These are phyloP conservation scores for Lasiommata megera DNA, from an alignment of 2,888 invertebrate species.

Conservation along the genomic window DNA sequence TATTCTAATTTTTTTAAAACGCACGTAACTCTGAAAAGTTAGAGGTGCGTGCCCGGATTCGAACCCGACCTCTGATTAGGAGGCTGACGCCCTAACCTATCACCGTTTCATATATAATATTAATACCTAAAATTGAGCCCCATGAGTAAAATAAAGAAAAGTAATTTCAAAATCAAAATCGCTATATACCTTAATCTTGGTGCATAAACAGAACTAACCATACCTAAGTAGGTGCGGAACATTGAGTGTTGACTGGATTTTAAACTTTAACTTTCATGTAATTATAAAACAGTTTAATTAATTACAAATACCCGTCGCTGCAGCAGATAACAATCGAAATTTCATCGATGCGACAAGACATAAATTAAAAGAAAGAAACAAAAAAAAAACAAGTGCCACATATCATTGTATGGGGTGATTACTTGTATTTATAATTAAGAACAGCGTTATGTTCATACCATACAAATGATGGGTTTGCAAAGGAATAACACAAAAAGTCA, in stretches of 20 bases:
- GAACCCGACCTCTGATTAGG: no score
- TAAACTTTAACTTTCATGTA: not conserved
- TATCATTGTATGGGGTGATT: constrained; percentile 9
- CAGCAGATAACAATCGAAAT: constrained; percentile 19
- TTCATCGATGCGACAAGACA: constrained; percentile 6
- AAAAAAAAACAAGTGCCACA: not conserved
- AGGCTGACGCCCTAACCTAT: no score
- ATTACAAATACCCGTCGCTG: constrained; percentile 5
- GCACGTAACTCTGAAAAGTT: no score
- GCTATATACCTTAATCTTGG: no score
- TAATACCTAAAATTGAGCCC: no score
- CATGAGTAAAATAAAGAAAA: no score
- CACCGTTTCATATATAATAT: no score
- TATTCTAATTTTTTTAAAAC: no score
- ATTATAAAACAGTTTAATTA: constrained; percentile 13
- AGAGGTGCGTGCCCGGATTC: no score
- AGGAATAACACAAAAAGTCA: constrained; percentile 10
- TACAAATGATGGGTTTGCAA: constrained; percentile 10
- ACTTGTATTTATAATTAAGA: constrained; percentile 10
- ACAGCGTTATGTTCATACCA: not conserved
- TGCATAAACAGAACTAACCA: no score
- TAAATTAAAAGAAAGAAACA: constrained; percentile 6
- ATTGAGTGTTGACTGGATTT: not conserved
- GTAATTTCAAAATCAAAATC: no score
- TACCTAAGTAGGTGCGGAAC: not conserved